These are phyloP conservation scores for silkworm (Bombyx mori) DNA, from an alignment of 1,140 invertebrate species.

Conservation along the genomic window ASM3026992v2 NC_085129.1:7708001-7708500, in stretches of 20 bases:
- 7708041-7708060: constrained; percentile 94
- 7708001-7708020: constrained; percentile 92
- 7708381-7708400: background rate
- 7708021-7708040: constrained; percentile 90
- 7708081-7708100: constrained; percentile 72
- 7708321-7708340: too few relatives aligned
- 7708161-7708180: too few relatives aligned
- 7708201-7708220: background rate
- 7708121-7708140: too few relatives aligned
- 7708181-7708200: too few relatives aligned
- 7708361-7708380: too few relatives aligned
- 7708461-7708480: constrained; percentile 93
- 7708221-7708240: background rate
- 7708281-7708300: too few relatives aligned
- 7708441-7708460: constrained; percentile 98
- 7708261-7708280: too few relatives aligned
- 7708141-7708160: too few relatives aligned
- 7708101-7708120: too few relatives aligned
- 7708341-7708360: too few relatives aligned
- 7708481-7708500: constrained; percentile 90
- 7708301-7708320: too few relatives aligned
- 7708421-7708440: constrained; percentile 85
- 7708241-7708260: too few relatives aligned
- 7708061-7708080: constrained; percentile 90
- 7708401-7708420: background rate